These are phyloP conservation scores for Meta bourneti DNA, from an alignment of 2,888 invertebrate species.

Conservation along the genomic window DNA sequence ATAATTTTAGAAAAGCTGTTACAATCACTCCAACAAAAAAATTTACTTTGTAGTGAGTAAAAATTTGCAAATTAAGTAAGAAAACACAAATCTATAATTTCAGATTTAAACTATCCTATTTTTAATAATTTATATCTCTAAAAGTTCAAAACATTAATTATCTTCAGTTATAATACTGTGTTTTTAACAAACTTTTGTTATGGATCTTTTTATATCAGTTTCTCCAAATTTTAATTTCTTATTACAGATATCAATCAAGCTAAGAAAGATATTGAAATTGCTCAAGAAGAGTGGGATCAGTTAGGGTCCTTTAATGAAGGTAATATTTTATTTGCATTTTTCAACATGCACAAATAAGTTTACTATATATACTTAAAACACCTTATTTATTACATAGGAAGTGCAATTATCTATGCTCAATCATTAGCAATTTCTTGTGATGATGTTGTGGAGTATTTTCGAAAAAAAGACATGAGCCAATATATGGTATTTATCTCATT, in stretches of 20 bases:
- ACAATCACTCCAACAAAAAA: no score
- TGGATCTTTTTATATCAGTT: no score
- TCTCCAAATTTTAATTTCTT: background rate
- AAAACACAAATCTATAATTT: no score
- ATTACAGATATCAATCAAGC: conserved; percentile 63
- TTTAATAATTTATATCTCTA: no score
- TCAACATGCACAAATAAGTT: background rate
- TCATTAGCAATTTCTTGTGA: conserved; percentile 61
- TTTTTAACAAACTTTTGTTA: no score
- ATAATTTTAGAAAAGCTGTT: no score
- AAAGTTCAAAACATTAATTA: no score
- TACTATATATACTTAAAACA: background rate
- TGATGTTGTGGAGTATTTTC: conserved; percentile 77
- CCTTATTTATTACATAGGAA: conserved; percentile 33
- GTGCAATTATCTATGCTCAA: conserved; percentile 8
- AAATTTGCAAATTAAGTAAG: no score
- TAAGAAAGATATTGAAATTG: conserved; percentile 73
- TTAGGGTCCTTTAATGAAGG: conserved; percentile 39
- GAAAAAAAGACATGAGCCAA: conserved; percentile 73
- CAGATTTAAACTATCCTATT: no score
- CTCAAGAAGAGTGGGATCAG: conserved; percentile 74
- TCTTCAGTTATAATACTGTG: no score
- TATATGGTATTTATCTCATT: conserved; percentile 69
- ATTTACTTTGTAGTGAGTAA: no score
- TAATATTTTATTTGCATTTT: background rate